Evolutionary conservation across 1,140 invertebrate genomes (phyloP), one percentile per base, ranked within the genome.

Genomic region (Lepidurus apus): DNA sequence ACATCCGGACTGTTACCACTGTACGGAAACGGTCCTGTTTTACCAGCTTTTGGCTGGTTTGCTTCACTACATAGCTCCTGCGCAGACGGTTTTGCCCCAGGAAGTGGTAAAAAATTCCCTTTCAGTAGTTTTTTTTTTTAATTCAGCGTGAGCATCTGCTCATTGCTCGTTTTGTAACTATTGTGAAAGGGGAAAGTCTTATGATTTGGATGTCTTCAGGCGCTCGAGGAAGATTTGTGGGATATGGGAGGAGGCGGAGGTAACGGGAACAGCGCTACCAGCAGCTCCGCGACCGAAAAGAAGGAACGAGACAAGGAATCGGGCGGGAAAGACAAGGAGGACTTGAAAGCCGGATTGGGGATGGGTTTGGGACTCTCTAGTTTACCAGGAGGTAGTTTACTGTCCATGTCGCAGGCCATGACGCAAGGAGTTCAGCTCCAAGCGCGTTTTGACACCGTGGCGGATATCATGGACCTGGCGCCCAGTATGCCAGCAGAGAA

Each of bases 1-100:
- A 83, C 9, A 84, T 45, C 85, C 86, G 9, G 94, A 96, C 82
- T 99, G 97, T 85, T 88, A 90, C 42, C 95, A 93, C 83, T 98
- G 97, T 85, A 95, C 97, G 84, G 92, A 95, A 73, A 91, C 91
- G 74, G 92, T 96, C 9, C 92, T 97, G 83, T 98, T 95, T 92
- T 95, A 98, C 86, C 96, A 98, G 85, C 85, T 97, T 13, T 91
- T 93, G 53, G 88, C 93, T 42, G 89, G 93, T 81, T 86, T 96
- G 17, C 88, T 96, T 74, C 89, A 91, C 81, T 93, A 93, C 81
- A 89, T 95, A 84, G 92, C 90, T 73, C 93, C 93, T 0, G 87
- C 90, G 82, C 89, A 90, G 83, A 90, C 90, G 1, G 90, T 90
- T n/a, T 87, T 47, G 17, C 74, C 74, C 5, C 24, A 43, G 26